Evolutionary conservation across 2,113 vertebrate species (phyloP).

Genomic region (Arenaria interpres): DNA sequence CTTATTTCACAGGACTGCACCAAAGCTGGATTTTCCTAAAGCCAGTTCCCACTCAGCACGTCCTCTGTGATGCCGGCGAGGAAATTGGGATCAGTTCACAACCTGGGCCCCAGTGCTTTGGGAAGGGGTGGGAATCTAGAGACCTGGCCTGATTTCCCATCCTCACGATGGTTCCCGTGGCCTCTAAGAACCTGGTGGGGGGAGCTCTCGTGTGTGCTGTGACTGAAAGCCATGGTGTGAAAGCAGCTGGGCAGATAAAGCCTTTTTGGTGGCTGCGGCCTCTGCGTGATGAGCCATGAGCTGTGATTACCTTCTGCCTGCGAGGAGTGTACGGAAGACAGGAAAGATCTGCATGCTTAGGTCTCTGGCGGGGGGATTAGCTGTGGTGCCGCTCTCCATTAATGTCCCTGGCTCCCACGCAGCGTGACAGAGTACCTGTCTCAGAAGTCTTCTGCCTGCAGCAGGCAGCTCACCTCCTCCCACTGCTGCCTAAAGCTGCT

Average conservation of each 20-base stretch:
- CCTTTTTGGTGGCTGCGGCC: background rate
- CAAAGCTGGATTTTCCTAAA: background rate
- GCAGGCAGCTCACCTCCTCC: background rate
- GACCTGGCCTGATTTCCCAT: background rate
- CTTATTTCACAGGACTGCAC: background rate
- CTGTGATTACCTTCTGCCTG: background rate
- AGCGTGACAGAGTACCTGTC: background rate
- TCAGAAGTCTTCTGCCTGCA: background rate
- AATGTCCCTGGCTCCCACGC: background rate
- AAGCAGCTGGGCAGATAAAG: background rate
- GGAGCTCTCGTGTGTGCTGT: background rate
- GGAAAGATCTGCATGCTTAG: background rate
- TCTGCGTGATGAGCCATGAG: background rate
- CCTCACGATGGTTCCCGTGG: rapidly evolving
- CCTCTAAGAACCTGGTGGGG: background rate
- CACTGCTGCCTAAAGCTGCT: background rate
- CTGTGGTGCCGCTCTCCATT: background rate
- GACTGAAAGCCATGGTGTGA: background rate
- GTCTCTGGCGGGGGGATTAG: background rate
- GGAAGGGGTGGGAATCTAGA: background rate
- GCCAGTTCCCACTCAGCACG: background rate
- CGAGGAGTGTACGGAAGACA: background rate
- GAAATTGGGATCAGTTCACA: background rate
- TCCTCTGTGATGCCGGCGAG: background rate
- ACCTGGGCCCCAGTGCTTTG: background rate